Percentiles rank a stretch among this genome's conserved stretches.
phyloP scores from a whole-genome alignment of 2,888 invertebrate species.

The Julus scandinavius region DNA sequence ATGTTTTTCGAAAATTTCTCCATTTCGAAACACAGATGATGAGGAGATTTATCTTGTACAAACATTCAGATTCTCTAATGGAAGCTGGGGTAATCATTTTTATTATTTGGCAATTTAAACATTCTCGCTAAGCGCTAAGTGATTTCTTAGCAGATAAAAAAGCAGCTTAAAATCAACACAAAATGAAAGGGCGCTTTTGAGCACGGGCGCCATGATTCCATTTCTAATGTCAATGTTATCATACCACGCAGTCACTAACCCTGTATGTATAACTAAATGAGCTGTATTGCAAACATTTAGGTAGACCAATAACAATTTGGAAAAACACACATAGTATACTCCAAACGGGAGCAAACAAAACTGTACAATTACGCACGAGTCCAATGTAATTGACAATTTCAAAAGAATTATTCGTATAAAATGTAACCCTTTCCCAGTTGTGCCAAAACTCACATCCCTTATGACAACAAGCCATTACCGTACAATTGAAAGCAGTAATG shows the following conservation, averaged over 20 bases:
- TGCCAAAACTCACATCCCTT: neutral
- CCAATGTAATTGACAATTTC: neutral
- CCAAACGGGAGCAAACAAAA: neutral
- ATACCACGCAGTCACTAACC: neutral
- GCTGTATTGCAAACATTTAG: neutral
- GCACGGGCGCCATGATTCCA: neutral
- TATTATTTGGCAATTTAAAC: slow-evolving; percentile 37
- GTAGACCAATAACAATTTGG: slow-evolving; percentile 17
- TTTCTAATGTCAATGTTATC: slow-evolving; percentile 40
- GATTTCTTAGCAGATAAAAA: slow-evolving; percentile 9
- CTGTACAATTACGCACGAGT: neutral
- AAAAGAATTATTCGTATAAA: neutral
- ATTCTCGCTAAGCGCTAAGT: neutral
- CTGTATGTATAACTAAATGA: neutral
- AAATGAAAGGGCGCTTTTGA: neutral
- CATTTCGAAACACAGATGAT: neutral
- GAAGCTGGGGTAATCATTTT: neutral
- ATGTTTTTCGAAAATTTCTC: neutral
- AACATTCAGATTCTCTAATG: slow-evolving; percentile 2
- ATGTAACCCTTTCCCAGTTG: neutral
- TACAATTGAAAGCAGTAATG: neutral
- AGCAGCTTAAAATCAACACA: neutral
- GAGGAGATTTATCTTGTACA: neutral
- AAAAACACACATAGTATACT: neutral
- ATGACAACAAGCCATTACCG: neutral